These are phyloP conservation scores for Drosophila oshimai DNA, from an alignment of 1,140 invertebrate species.

Conservation along the genomic window DNA sequence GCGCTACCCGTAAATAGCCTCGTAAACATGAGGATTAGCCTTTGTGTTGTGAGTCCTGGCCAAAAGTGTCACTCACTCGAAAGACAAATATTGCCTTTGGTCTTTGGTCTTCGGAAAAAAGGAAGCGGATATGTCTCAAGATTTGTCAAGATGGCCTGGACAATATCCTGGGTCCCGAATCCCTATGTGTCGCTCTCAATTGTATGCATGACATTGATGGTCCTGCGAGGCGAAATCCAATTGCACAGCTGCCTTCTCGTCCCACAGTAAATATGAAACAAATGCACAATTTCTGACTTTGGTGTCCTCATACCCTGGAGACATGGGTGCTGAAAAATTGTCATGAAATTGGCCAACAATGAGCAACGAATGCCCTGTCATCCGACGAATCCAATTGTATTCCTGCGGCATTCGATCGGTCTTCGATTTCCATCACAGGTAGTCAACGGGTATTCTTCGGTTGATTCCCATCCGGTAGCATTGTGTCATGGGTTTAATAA, in stretches of 20 bases:
- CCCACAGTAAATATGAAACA: slow-evolving; percentile 73
- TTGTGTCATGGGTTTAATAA: slow-evolving; percentile 52
- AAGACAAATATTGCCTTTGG: slow-evolving; percentile 72
- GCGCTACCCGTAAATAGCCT: slow-evolving; percentile 69
- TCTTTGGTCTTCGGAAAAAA: no score
- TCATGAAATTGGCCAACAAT: slow-evolving; percentile 77
- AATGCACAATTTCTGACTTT: slow-evolving; percentile 61
- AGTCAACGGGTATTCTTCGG: slow-evolving; percentile 7
- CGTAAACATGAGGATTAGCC: slow-evolving; percentile 78
- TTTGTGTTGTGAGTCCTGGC: slow-evolving; percentile 54
- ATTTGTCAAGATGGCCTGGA: slow-evolving; percentile 48
- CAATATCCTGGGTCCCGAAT: slow-evolving; percentile 65
- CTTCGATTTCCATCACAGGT: slow-evolving; percentile 45
- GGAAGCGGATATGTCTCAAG: slow-evolving; percentile 76
- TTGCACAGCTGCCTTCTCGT: slow-evolving; percentile 58
- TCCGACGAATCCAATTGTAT: slow-evolving; percentile 45
- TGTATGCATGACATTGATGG: slow-evolving; percentile 78
- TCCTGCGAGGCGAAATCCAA: slow-evolving; percentile 54
- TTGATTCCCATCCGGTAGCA: slow-evolving; percentile 42
- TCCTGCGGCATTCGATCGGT: slow-evolving; percentile 14
- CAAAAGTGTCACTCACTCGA: slow-evolving; percentile 76
- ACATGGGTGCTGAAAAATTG: slow-evolving; percentile 67
- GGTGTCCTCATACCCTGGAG: slow-evolving; percentile 31
- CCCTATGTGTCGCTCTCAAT: slow-evolving; percentile 75
- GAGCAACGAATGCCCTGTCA: slow-evolving; percentile 64